Evolutionary conservation across 2,113 vertebrate genomes (phyloP), one percentile per base, ranked within the genome.

Genomic region (Corydoras sp.): DNA sequence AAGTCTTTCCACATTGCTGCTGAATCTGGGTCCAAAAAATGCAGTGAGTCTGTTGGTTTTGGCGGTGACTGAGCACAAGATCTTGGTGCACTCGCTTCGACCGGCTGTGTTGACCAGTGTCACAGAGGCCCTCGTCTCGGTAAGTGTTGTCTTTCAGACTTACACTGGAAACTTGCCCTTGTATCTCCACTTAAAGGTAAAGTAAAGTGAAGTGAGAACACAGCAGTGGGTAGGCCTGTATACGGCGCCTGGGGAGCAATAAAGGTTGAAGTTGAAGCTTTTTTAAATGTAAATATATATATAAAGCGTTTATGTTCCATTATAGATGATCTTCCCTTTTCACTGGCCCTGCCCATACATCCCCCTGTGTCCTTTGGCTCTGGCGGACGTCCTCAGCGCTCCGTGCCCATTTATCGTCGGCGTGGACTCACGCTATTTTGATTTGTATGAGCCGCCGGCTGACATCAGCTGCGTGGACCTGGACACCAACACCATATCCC

Each of bases 271-370:
- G 11, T 24, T 24, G 18, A 24, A 24, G 18, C 18, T 24, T 24
- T 24, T 24, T 24, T 24, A 24, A 24, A 50, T 55, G 53, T 55
- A 4, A 10, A 55, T 13, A 1, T 24, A 24, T 24, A 24, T 24
- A 24, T 24, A 24, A 24, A 24, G 18, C 18, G 2, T 24, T 24
- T 24, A 24, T 70, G 49, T 61, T 43, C 77, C 59, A 72, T 77
- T 79, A 71, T 68, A 99, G 97, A 96, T 99, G 95, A 99, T 99
- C 62, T 99, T 99, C 81, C 97, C 97, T 71, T 99, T 99, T 87
- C 96, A 99, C 56, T 99, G 96, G 97, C 96, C 95, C 0, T 99
- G 97, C 79, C 97, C 97, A 0, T 99, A 99, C 83, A 95, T 99
- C 79, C 97, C 97, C 54, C 91, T 99, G 29, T 99, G 97, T 86